Conservation (phyloP, 2,888 invertebrate species). For the Blastobasis lacticolella region DNA sequence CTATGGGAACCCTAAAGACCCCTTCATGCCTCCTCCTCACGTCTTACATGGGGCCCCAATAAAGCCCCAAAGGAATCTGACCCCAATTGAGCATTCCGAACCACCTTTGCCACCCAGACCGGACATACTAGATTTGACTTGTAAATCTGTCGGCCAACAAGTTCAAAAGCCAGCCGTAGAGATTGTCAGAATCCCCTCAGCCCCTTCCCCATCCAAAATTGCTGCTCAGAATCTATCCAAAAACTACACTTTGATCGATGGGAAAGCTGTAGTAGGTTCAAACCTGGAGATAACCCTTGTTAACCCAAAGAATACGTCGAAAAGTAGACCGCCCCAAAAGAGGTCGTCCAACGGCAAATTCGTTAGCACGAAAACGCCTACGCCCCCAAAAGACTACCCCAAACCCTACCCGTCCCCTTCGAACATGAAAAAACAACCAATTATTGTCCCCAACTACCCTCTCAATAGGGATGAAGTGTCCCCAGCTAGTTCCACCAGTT, state of each 20-base stretch:
- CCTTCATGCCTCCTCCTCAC: conserved; percentile 72
- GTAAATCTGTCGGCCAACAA: conserved; percentile 48
- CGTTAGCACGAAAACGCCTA: conserved; percentile 58
- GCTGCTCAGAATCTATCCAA: conserved; percentile 62
- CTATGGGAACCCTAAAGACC: conserved; percentile 83
- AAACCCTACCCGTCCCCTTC: conserved; percentile 23
- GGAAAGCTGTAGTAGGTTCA: conserved; percentile 70
- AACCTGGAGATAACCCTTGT: conserved; percentile 84
- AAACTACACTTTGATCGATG: conserved; percentile 56
- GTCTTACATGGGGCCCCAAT: conserved; percentile 59
- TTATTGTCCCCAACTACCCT: conserved; percentile 55
- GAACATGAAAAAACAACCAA: conserved; percentile 30
- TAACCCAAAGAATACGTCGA: conserved; percentile 51
- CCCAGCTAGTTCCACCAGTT: conserved; percentile 39
- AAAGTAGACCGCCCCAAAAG: conserved; percentile 56
- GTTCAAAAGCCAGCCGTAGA: conserved; percentile 64
- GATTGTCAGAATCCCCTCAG: conserved; percentile 68
- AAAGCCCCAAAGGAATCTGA: conserved; percentile 33
- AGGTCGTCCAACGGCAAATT: conserved; percentile 73
- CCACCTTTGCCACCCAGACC: conserved; percentile 30
- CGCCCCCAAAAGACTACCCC: conserved; percentile 48
- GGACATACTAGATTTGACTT: conserved; percentile 78
- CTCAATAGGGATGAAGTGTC: conserved; percentile 41
- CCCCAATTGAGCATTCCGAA: conserved; percentile 11
- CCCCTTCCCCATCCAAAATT: conserved; percentile 52